These are phyloP conservation scores for Syngnathus floridae DNA, from an alignment of 2,113 vertebrate species.

Conservation along the genomic window DNA sequence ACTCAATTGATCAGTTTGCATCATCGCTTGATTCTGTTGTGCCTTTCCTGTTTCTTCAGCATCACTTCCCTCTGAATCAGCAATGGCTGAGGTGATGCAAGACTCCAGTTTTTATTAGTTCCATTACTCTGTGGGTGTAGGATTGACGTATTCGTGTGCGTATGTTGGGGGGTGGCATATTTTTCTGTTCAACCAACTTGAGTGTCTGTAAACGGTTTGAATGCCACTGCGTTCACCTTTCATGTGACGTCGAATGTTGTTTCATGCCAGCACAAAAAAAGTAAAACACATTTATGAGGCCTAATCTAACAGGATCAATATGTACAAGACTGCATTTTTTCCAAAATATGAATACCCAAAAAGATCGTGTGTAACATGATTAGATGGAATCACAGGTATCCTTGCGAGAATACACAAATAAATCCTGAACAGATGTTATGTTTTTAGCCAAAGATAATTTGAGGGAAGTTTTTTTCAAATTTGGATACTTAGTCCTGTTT, in stretches of 20 bases:
- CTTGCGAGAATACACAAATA: background rate
- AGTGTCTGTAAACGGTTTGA: constrained; percentile 53
- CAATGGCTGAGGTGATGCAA: constrained; percentile 36
- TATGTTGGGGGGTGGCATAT: constrained; percentile 10
- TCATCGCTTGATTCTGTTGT: constrained; percentile 24
- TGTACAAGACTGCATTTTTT: background rate
- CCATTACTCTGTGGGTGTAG: background rate
- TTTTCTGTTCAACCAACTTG: background rate
- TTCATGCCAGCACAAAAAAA: background rate
- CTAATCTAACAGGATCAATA: background rate
- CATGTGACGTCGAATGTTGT: constrained; percentile 34
- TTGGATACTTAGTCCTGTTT: constrained; percentile 2
- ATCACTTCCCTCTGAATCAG: constrained; percentile 27
- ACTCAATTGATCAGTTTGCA: constrained; percentile 7
- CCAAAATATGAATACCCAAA: background rate
- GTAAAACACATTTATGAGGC: too few relatives aligned
- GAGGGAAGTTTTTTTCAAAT: background rate
- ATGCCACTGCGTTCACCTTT: constrained; percentile 53
- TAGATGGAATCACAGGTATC: background rate
- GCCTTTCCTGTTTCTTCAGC: constrained; percentile 46
- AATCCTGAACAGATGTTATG: background rate
- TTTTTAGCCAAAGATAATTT: background rate
- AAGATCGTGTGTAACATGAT: background rate
- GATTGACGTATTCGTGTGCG: constrained; percentile 12
- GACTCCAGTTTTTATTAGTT: background rate